Evolutionary conservation across 2,113 vertebrate species (phyloP), one percentile per base, ranked within the genome.

Genomic region (Elaphurus davidianus): DNA sequence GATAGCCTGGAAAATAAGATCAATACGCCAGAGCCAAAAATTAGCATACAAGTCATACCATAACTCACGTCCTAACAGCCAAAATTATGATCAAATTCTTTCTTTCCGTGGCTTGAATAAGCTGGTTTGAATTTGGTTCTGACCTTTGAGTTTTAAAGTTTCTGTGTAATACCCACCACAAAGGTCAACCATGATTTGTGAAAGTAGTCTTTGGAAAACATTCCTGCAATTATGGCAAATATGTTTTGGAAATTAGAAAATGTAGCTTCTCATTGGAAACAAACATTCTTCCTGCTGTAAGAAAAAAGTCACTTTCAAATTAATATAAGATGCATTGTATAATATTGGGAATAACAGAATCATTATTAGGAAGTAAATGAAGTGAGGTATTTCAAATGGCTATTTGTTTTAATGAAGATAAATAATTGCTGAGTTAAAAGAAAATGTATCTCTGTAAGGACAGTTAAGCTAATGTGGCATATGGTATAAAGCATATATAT

Each of bases 131-230:
- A 93, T 95, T 96, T 91, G 43, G 16, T 54, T 52, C 25, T 91
- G n/a, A 95, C 19, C n/a, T 94, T 95, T 81, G 12, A 71, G 57
- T 92, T 94, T 92, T 81, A 89, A 97, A 91, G 52, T 71, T 13
- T 17, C 11, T 85, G 7, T 87, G 3, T 90, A 96, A 94, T 78
- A 81, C 13, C 21, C 30, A 90, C 30, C 13, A 64, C 15, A 97
- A 97, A 95, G 28, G 57, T 92, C 62, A 97, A 27, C 8, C 7
- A 64, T 94, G 28, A 95, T 90, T 84, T 94, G 45, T 87, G 7
- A 94, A 95, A 89, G 79, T 30, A 67, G 64, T 36, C 74, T 25
- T 74, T 94, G 14, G 30, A 76, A 96, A 96, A 47, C 15, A 43
- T 74, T 88, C 15, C 33, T 90, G 33, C 3, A 28, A 81, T 57